phyloP scores from a whole-genome alignment of 2,797 vertebrate genomes.

The Numenius phaeopus region DNA sequence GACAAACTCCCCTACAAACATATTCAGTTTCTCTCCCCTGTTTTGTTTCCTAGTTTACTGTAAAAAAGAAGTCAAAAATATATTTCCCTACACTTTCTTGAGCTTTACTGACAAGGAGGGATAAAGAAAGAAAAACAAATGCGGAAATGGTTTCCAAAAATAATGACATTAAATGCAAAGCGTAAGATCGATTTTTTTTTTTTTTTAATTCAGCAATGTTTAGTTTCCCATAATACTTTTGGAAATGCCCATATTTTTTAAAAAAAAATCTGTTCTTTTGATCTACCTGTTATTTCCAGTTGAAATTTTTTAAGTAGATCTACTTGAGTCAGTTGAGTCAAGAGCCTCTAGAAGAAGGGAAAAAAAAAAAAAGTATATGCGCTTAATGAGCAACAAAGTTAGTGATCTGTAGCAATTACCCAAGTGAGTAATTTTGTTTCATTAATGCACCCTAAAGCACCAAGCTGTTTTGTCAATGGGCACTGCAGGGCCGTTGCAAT shows the following conservation, averaged over 20 bases:
- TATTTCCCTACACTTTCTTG: neutral
- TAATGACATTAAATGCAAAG: neutral
- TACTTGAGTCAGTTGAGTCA: neutral
- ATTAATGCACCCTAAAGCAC: conserved; percentile 57
- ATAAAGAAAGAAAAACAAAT: neutral
- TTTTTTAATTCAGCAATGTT: neutral
- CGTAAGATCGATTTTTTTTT: neutral
- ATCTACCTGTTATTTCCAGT: neutral
- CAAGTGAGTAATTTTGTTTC: conserved; percentile 63
- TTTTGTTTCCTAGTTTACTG: neutral
- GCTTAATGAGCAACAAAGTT: conserved; percentile 63
- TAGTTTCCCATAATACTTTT: neutral
- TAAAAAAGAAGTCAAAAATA: neutral
- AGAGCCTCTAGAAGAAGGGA: neutral
- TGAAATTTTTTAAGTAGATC: neutral
- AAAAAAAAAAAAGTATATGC: neutral
- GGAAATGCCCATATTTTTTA: neutral
- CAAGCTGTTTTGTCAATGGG: conserved; percentile 62
- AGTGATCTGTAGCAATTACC: conserved; percentile 65
- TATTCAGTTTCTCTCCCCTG: neutral
- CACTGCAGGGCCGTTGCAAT: conserved; percentile 8
- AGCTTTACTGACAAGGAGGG: neutral
- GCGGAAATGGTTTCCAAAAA: neutral
- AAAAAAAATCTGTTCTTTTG: neutral
- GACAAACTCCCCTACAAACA: neutral